Conservation (phyloP, 2,888 invertebrate genomes). For the Sarcophaga subvicina region DNA sequence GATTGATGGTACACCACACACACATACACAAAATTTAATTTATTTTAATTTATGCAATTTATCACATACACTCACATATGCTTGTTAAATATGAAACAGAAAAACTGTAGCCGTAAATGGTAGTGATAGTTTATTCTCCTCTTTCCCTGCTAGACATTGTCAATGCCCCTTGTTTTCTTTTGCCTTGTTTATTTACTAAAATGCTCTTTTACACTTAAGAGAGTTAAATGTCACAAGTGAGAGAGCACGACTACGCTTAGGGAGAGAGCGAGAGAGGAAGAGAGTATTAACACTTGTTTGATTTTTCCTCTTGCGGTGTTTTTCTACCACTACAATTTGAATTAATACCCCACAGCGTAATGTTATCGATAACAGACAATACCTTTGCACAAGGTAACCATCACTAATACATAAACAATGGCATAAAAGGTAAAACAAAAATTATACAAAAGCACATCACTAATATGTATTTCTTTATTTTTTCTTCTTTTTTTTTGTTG, state of each 20-base stretch:
- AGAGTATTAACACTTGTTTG: constrained; percentile 59
- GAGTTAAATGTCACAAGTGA: background rate
- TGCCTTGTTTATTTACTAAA: background rate
- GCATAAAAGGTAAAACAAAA: constrained; percentile 12
- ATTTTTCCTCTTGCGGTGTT: constrained; percentile 32
- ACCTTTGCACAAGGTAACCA: constrained; percentile 25
- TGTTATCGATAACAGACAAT: constrained; percentile 54
- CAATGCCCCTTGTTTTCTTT: background rate
- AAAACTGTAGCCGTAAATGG: background rate
- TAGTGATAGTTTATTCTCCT: constrained; percentile 6
- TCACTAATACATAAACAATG: constrained; percentile 27
- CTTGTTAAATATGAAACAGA: background rate
- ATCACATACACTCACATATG: background rate
- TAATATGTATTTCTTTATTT: background rate
- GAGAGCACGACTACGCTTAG: background rate
- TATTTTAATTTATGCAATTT: constrained; percentile 30
- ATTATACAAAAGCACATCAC: constrained; percentile 34
- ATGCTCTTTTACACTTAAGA: background rate
- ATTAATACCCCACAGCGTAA: background rate
- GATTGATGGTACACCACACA: background rate
- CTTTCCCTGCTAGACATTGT: background rate
- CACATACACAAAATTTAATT: background rate
- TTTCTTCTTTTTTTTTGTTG: background rate
- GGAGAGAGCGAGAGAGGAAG: background rate
- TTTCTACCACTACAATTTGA: background rate